A percentile compares a stretch with the other conserved stretches of the same genome.
Evolutionary conservation across 2,888 invertebrate genomes (phyloP).

Genomic region (Allygus modestus): DNA sequence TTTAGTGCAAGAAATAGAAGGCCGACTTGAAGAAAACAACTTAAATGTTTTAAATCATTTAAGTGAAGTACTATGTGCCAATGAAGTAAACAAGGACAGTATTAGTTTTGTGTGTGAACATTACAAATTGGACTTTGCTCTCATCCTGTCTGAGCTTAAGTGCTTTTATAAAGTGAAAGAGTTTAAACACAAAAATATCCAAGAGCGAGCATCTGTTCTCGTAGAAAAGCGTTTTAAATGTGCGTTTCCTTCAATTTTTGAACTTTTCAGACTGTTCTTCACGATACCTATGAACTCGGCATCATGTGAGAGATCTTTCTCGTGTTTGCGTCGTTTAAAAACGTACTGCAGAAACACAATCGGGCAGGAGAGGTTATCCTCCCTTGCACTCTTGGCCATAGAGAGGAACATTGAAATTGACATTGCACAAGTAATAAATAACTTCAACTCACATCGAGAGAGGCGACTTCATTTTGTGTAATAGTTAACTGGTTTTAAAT

Average conservation of each 20-base stretch:
- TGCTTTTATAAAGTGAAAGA: constrained; percentile 1
- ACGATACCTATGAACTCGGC: constrained; percentile 27
- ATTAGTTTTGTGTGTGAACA: not conserved
- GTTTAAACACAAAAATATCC: not conserved
- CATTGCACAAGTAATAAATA: constrained; percentile 1
- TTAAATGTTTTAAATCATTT: not conserved
- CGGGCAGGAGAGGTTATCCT: constrained; percentile 21
- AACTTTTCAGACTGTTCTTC: constrained; percentile 1
- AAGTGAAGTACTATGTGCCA: constrained; percentile 7
- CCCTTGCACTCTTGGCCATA: not conserved
- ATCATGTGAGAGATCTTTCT: constrained; percentile 12
- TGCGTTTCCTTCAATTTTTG: not conserved
- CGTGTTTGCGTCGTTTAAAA: constrained; percentile 2
- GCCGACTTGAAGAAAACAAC: constrained; percentile 36
- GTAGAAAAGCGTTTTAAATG: not conserved
- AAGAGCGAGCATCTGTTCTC: not conserved
- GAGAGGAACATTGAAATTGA: constrained; percentile 3
- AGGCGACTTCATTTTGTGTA: not conserved
- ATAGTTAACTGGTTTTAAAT: not conserved
- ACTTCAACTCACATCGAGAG: not conserved
- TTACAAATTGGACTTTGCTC: not conserved
- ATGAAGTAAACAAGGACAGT: constrained; percentile 15
- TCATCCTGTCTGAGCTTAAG: not conserved
- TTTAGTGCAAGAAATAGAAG: constrained; percentile 4
- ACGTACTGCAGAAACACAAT: not conserved